phyloP scores from a whole-genome alignment of 2,888 invertebrate species.

The Holacanthella duospinosa region DNA sequence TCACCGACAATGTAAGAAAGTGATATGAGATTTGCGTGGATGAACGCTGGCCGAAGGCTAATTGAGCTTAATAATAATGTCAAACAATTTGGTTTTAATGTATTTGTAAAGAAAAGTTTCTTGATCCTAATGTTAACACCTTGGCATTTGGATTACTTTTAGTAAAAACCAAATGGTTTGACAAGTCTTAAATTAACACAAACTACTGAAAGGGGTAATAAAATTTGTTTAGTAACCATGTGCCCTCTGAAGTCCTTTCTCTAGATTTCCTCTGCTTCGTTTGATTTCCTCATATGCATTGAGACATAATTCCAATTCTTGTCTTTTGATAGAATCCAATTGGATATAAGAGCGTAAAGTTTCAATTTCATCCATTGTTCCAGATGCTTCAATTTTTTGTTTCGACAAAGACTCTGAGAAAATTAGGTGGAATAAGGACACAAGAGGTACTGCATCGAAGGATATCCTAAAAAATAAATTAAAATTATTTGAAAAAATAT shows the following conservation, averaged over 20 bases:
- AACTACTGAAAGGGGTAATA: too few relatives aligned
- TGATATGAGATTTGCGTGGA: too few relatives aligned
- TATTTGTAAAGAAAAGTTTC: too few relatives aligned
- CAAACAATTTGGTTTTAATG: too few relatives aligned
- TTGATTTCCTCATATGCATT: conserved; percentile 59
- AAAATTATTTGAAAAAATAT: too few relatives aligned
- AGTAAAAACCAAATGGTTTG: too few relatives aligned
- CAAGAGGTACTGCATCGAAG: conserved; percentile 20
- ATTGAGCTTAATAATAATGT: too few relatives aligned
- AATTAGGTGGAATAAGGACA: conserved; percentile 25
- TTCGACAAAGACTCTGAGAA: conserved; percentile 20
- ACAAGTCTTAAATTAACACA: too few relatives aligned
- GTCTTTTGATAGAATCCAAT: conserved; percentile 54
- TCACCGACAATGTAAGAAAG: too few relatives aligned
- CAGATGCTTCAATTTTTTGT: not conserved
- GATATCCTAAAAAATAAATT: conserved; percentile 17
- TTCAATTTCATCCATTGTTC: conserved; percentile 8
- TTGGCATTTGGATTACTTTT: too few relatives aligned
- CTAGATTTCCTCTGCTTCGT: conserved; percentile 50
- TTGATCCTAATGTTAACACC: too few relatives aligned
- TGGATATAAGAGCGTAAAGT: conserved; percentile 41
- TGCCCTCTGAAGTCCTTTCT: conserved; percentile 55
- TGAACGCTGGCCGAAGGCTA: too few relatives aligned
- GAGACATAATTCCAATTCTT: conserved; percentile 58
- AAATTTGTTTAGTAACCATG: conserved; percentile 52